A percentile compares a stretch with the other conserved stretches of the same genome.
These are phyloP conservation scores for Galeruca laticollis DNA, from an alignment of 2,888 invertebrate species.

Conservation along the genomic window DNA sequence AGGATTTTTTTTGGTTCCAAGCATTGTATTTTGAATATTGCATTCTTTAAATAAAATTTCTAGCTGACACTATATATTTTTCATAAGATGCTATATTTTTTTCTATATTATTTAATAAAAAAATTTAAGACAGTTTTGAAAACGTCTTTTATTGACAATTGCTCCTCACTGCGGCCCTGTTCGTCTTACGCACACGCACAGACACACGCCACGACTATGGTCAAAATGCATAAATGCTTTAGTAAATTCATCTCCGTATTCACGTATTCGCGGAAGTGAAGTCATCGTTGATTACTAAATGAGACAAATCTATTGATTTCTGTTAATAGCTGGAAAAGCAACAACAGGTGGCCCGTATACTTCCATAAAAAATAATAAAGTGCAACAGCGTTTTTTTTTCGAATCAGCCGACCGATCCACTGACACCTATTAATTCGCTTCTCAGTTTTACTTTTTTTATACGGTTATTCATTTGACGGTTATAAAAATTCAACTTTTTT, in stretches of 20 bases:
- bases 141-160: not conserved
- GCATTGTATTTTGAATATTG: no score
- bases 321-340: constrained; percentile 56
- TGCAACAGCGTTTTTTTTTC: constrained; percentile 55
- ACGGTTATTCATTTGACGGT: constrained; percentile 58
- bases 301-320: constrained; percentile 60
- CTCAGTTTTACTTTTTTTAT: constrained; percentile 58
- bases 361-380: constrained; percentile 56
- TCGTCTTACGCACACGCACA: not conserved
- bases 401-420: constrained; percentile 59
- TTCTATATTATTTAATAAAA: no score
- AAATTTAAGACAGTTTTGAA: no score
- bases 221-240: constrained; percentile 10
- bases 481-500: constrained; percentile 60
- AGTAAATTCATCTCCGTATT: constrained; percentile 16
- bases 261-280: constrained; percentile 29
- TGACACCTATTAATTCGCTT: constrained; percentile 66
- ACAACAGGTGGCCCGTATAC: constrained; percentile 61
- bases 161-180: not conserved
- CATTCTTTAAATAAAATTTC: no score
- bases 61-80: no score
- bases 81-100: no score
- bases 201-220: not conserved
- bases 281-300: constrained; percentile 43
- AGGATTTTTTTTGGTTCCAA: no score